Evolutionary conservation across 2,888 invertebrate species (phyloP).

Genomic region (Eupithecia exiguata): DNA sequence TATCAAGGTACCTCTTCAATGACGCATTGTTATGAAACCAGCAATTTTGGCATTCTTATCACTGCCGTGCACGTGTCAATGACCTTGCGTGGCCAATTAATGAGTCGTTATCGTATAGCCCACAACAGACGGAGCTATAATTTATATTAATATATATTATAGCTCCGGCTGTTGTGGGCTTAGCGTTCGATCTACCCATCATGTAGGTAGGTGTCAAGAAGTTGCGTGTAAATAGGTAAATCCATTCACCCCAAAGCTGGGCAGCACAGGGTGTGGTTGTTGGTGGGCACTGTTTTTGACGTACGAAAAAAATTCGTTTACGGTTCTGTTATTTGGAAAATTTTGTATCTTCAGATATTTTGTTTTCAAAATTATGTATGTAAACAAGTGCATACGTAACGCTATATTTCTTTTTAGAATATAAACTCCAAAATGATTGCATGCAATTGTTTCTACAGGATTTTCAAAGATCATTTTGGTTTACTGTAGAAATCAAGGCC

Average conservation of each 20-base stretch:
- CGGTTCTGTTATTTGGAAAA: neutral
- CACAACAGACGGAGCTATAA: no score
- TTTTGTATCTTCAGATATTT: neutral
- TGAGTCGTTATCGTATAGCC: neutral
- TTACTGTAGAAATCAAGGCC: neutral
- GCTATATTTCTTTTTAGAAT: neutral
- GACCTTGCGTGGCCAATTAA: neutral
- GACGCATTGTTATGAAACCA: neutral
- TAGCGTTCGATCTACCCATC: no score
- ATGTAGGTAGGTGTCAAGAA: neutral
- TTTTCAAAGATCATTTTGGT: neutral
- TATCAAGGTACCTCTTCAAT: neutral
- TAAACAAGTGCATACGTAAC: no score
- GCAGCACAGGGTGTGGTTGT: neutral
- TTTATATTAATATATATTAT: no score
- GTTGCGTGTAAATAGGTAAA: neutral
- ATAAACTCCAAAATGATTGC: neutral
- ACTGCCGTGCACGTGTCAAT: neutral
- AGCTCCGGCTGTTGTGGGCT: no score
- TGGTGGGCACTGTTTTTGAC: neutral
- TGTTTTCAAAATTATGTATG: neutral
- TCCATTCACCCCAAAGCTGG: neutral
- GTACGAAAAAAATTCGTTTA: neutral
- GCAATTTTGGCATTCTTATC: conserved; percentile 4
- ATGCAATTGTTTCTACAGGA: neutral